Evolutionary conservation across 1,140 invertebrate genomes (phyloP).

Genomic region (Acromyrmex heyeri): DNA sequence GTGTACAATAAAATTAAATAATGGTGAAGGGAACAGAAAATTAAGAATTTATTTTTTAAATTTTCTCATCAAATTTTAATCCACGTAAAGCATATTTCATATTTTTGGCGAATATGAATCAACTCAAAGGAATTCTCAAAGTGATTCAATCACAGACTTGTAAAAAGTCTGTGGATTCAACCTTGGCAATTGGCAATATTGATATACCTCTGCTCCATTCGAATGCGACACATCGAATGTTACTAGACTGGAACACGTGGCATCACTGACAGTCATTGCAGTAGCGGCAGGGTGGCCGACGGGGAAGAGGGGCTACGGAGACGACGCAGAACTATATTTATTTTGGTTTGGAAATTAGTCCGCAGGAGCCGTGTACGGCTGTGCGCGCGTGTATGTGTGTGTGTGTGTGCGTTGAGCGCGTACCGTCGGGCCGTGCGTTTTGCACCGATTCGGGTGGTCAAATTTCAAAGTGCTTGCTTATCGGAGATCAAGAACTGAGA

Average conservation of each 20-base stretch:
- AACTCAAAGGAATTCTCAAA: background rate
- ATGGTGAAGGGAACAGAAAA: background rate
- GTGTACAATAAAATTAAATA: background rate
- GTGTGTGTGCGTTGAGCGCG: background rate
- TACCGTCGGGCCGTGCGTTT: slow-evolving; percentile 51
- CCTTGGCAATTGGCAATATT: too few relatives aligned
- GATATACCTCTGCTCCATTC: background rate
- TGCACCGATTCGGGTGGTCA: slow-evolving; percentile 54
- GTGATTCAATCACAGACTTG: background rate
- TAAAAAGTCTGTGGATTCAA: too few relatives aligned
- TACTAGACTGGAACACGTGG: slow-evolving; percentile 34
- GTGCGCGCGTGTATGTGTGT: background rate
- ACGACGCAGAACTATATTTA: slow-evolving; percentile 67
- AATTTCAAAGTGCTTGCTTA: slow-evolving; percentile 81
- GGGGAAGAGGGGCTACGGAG: slow-evolving; percentile 1
- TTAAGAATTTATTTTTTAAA: background rate
- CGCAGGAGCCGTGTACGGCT: slow-evolving; percentile 6
- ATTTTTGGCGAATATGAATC: background rate
- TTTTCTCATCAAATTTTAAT: background rate
- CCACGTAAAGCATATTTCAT: background rate
- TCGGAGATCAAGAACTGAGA: slow-evolving; percentile 83
- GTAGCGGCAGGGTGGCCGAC: background rate
- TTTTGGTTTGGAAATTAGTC: slow-evolving; percentile 74
- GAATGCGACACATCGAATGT: background rate
- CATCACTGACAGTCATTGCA: background rate